Percentiles rank a stretch among this genome's conserved stretches.
These are phyloP conservation scores for Ptiloglossa arizonensis DNA, from an alignment of 1,140 invertebrate species.

Conservation along the genomic window DNA sequence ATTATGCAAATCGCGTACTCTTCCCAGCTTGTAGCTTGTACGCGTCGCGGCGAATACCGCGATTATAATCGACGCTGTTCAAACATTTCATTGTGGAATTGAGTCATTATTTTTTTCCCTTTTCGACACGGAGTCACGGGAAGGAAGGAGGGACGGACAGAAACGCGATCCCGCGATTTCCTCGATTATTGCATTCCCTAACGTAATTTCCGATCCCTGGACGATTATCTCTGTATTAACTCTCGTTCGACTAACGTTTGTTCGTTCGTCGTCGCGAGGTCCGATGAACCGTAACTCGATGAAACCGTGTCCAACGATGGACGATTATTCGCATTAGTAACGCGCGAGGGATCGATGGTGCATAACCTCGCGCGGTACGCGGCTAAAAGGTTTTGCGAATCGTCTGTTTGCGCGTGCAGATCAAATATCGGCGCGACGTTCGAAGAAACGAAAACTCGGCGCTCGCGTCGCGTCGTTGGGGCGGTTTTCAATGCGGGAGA, in stretches of 20 bases:
- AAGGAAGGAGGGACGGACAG: no score
- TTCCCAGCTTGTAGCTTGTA: conserved; percentile 9
- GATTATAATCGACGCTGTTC: conserved; percentile 36
- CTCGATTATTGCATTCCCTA: no score
- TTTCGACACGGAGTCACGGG: not conserved
- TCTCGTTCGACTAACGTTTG: no score
- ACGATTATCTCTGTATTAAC: no score
- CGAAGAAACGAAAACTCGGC: conserved; percentile 29
- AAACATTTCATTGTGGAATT: conserved; percentile 53
- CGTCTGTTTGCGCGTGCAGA: conserved; percentile 48
- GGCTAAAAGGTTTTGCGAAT: conserved; percentile 57
- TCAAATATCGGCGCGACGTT: conserved; percentile 37
- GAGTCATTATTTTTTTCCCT: conserved; percentile 54
- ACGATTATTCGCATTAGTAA: conserved; percentile 45
- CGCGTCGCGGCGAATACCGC: not conserved
- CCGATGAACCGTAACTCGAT: no score
- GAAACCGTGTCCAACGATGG: no score
- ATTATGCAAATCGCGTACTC: conserved; percentile 33
- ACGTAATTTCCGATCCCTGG: no score
- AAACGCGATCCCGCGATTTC: no score
- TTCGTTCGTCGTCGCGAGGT: no score
- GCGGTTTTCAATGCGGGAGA: not conserved
- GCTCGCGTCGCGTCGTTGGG: not conserved
- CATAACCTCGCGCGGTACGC: conserved; percentile 45
- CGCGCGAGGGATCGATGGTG: conserved; percentile 26